Conservation (phyloP, 2,797 vertebrate species). For the Argyrosomus regius region DNA sequence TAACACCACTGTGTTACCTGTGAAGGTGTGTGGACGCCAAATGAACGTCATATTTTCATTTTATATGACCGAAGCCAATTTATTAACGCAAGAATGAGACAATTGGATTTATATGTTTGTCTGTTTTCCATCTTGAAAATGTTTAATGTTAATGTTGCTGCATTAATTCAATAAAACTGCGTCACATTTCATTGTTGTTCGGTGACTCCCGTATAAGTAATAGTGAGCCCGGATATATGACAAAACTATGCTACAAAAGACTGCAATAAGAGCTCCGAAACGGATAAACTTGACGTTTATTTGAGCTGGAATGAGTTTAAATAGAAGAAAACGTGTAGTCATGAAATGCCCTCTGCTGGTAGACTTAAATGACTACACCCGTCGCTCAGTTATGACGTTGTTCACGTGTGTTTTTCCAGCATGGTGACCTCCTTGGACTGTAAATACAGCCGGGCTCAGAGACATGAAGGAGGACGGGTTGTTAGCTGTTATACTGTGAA, state of each 20-base stretch:
- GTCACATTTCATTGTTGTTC: not conserved
- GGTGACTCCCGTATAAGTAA: not conserved
- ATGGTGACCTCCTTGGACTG: constrained; percentile 50
- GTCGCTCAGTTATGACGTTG: constrained; percentile 76
- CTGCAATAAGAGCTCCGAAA: too few relatives aligned
- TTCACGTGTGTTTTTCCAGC: constrained; percentile 36
- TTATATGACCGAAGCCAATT: not conserved
- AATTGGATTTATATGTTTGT: not conserved
- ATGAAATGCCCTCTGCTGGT: constrained; percentile 57
- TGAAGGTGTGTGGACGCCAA: not conserved
- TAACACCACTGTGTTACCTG: too few relatives aligned
- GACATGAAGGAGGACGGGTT: fast-evolving
- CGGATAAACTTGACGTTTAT: too few relatives aligned
- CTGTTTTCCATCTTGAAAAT: not conserved
- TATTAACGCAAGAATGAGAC: too few relatives aligned
- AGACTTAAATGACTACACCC: not conserved
- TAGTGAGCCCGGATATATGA: not conserved
- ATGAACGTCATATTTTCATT: not conserved
- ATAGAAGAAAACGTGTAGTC: not conserved
- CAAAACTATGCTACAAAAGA: not conserved
- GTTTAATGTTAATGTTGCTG: too few relatives aligned
- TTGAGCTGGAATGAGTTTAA: too few relatives aligned
- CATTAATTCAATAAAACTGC: too few relatives aligned
- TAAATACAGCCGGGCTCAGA: not conserved
- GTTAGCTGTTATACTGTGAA: not conserved